These are phyloP conservation scores for Lampris incognitus DNA, from an alignment of 2,113 vertebrate species.

Conservation along the genomic window DNA sequence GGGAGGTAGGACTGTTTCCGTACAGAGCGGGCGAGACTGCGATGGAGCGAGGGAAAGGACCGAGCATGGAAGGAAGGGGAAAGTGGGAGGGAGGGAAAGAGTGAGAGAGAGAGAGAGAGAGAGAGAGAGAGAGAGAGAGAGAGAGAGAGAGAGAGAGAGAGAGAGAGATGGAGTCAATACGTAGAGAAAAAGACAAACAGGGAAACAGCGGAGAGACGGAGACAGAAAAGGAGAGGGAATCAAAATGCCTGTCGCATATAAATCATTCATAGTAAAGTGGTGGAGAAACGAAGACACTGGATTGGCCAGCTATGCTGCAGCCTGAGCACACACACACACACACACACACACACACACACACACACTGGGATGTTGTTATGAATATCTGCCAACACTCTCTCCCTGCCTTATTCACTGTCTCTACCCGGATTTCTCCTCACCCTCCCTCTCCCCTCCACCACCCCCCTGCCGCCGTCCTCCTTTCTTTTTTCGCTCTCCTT, in stretches of 20 bases:
- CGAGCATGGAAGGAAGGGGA: neutral
- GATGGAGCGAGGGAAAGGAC: no score
- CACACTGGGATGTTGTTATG: neutral
- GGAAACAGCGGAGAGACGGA: slow-evolving; percentile 38
- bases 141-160: slow-evolving; percentile 15
- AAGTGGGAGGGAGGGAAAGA: neutral
- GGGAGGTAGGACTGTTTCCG: no score
- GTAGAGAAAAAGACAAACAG: neutral
- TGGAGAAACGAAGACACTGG: slow-evolving; percentile 51
- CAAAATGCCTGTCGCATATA: slow-evolving; percentile 60
- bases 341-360: slow-evolving; percentile 19
- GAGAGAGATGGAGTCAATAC: slow-evolving; percentile 18
- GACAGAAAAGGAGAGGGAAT: slow-evolving; percentile 32
- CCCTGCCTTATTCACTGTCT: neutral
- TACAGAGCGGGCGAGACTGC: neutral
- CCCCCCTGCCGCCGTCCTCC: neutral
- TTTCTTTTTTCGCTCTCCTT: slow-evolving; percentile 7
- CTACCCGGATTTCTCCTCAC: neutral
- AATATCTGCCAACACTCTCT: no score
- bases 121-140: slow-evolving; percentile 26
- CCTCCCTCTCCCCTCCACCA: neutral
- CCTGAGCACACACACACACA: slow-evolving; percentile 15
- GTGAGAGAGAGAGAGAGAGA: neutral
- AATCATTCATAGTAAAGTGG: slow-evolving; percentile 68
- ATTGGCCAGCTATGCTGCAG: slow-evolving; percentile 28